Evolutionary conservation across 2,888 invertebrate genomes (phyloP), one percentile per base, ranked within the genome.

Genomic region (Drosophila prolongata): DNA sequence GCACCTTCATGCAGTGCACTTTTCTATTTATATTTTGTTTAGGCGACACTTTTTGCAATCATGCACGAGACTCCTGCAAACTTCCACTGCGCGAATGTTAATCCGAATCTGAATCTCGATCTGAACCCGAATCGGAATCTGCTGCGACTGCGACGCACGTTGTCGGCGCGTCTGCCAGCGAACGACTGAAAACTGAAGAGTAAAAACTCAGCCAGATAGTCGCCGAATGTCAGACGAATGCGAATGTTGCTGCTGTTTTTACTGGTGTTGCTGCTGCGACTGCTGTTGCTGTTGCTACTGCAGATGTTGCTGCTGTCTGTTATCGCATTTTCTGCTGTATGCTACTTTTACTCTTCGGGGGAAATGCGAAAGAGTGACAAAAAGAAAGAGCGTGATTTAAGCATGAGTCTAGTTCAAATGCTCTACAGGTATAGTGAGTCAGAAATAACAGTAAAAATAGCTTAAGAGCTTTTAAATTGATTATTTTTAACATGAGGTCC

Each of bases 131-230:
- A 66, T 66, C 49, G 47, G 61, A 44, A 44, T 10, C n/a, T 35
- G 56, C 38, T 56, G 37, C 49, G 49, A 49, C 46, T 38, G 65
- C 65, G 65, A 65, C 47, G 66, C 66, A 65, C 66, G 66, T 64
- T 67, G 66, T 49, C 66, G 65, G 42, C 55, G 46, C 65, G 66
- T 65, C 66, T 67, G 67, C 66, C 66, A 67, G 55, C 56, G 40
- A 67, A 55, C 66, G 66, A 67, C 66, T 67, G 66, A 67, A 62
- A 65, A 62, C 52, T 62, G 65, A 62, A 62, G 65, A 61, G 62
- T 46, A 37, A 44, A 65, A 64, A 61, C 60, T n/a, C 62, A 84
- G 79, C 78, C 81, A 84, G 66, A 53, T 65, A 81, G 81, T 74
- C 80, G 85, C 82, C 85, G 76, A 69, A 65, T 66, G 62, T 37